A percentile compares a stretch with the other conserved stretches of the same genome.
These are phyloP conservation scores for Neodiprion virginianus DNA, from an alignment of 1,140 invertebrate genomes.

Conservation along the genomic window DNA sequence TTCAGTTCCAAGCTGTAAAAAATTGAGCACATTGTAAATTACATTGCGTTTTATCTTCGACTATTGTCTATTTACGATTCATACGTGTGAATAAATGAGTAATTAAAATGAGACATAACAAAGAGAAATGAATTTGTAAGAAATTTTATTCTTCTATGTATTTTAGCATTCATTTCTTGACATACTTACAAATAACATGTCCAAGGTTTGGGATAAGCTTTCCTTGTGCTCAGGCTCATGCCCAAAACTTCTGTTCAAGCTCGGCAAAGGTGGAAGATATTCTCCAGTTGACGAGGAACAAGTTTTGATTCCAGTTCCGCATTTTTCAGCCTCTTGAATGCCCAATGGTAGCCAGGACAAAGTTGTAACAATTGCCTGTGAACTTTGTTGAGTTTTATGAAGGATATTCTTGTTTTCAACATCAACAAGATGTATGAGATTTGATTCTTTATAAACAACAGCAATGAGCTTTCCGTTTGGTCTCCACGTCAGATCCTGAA, in stretches of 20 bases:
- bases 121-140: neutral
- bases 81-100: constrained; percentile 17
- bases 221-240: constrained; percentile 56
- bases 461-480: constrained; percentile 92
- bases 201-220: constrained; percentile 48
- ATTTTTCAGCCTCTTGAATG: constrained; percentile 29
- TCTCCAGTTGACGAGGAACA: constrained; percentile 46
- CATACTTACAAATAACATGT: constrained; percentile 56
- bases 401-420: constrained; percentile 88
- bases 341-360: constrained; percentile 65
- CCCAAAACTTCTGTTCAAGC: constrained; percentile 66
- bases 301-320: constrained; percentile 27
- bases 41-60: too few species aligned
- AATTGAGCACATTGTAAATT: constrained; percentile 48
- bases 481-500: constrained; percentile 84
- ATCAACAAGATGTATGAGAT: constrained; percentile 74
- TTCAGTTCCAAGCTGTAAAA: constrained; percentile 77
- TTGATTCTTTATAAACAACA: constrained; percentile 60
- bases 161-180: constrained; percentile 14
- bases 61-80: constrained; percentile 12
- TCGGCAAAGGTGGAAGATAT: constrained; percentile 65
- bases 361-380: constrained; percentile 61
- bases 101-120: constrained; percentile 5
- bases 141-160: neutral
- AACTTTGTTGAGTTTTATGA: constrained; percentile 69